Evolutionary conservation across 2,797 vertebrate species (phyloP), one percentile per base, ranked within the genome.

Genomic region (Hephaestus fuliginosus): DNA sequence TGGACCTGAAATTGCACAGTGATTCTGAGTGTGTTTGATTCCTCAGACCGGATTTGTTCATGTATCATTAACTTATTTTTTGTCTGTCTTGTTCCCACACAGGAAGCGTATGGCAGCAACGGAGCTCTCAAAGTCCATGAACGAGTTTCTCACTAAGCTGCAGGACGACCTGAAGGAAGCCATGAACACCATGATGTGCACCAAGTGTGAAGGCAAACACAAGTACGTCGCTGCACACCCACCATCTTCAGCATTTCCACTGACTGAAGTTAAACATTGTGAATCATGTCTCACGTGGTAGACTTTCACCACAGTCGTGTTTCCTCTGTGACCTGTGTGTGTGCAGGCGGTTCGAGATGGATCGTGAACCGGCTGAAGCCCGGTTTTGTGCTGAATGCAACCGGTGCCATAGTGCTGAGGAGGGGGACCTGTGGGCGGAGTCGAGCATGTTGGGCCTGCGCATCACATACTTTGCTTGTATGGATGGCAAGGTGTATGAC

Each of bases 171-270:
- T 99, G 87, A 97, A 96, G 76, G 98, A 98, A 81, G 97, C 97
- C 89, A 97, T 99, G 97, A 98, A 98, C 93, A 98, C 97, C 70
- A 98, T 98, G 97, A 97, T 97, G 96, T 98, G 97, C 86, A 98
- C 96, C 86, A 96, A 96, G 85, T 99, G 98, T 94, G 97, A 97
- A 91, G 97, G 98, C 78, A 98, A 98, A 92, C 98, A 99, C 94
- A 97, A 95, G 98, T 98, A 95, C 36, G 96, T 93, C 2, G 3
- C 58, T 30, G 6, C 58, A 67, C 66, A 25, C 5, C 17, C 8
- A 10, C 4, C 30, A 51, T 44, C 12, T 25, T 13, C 43, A 46
- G 20, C 66, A 14, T 61, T 20, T 68, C 30, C 49, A 68, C 20
- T 67, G 28, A 44, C n/a, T 66, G 20, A 36, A 61, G 28, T 36